Evolutionary conservation across 2,888 invertebrate genomes (phyloP), one percentile per base, ranked within the genome.

Genomic region (Balanococcus diminutus): DNA sequence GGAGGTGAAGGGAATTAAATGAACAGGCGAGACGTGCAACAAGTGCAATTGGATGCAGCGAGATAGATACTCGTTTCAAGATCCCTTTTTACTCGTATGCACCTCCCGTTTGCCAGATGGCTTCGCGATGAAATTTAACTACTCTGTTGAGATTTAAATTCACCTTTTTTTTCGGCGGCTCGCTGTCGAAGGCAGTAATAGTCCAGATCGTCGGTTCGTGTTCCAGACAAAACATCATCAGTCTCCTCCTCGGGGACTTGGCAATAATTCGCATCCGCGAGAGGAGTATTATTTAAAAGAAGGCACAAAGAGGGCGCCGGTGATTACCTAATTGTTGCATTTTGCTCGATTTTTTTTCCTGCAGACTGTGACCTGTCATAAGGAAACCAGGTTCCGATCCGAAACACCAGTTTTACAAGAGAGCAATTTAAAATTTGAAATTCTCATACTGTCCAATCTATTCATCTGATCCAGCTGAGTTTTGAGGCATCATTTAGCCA

Each of bases 41-140:
- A 51, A 51, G 51, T 51, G 51, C 51, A 51, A 51, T 51, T 1
- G 51, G 51, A 51, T 51, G 51, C 51, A 51, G 42, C 14, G 11
- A 14, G 3, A 42, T 11, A 42, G 11, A 42, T 42, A 42, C 42
- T 42, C 42, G 42, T 42, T n/a, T 42, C 16, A 42, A 42, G 42
- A 51, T 51, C 51, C 51, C 51, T 51, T 51, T 51, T 51, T 51
- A 5, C 19, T 51, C 51, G n/a, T 51, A 51, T 8, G 19, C 51
- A 51, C 28, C 61, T 67, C 9, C n/a, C 61, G 61, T 22, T 67
- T 67, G 61, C 61, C 61, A 67, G 61, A 67, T 67, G 61, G 61
- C 61, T 67, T 67, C 28, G 22, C 25, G 61, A 67, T 51, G 51
- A 51, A 51, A 51, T 51, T 51, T 51, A 51, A 51, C 51, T 51